Evolutionary conservation across 92 coral and sea anemone species (phyloP).

Genomic region (Porites cylindrica): DNA sequence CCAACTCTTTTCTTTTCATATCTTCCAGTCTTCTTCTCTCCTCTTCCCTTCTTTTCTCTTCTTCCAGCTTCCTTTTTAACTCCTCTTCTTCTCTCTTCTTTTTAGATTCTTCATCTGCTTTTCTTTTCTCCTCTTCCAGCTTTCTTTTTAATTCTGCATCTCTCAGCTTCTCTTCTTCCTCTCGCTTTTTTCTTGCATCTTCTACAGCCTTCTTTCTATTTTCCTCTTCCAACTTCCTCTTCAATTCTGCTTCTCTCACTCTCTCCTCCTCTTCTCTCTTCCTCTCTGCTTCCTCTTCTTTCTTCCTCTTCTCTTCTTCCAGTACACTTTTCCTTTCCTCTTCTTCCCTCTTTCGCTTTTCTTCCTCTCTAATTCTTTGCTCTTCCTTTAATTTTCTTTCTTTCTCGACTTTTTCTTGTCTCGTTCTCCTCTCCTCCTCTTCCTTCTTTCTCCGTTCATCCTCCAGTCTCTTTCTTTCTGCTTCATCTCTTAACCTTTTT

Average conservation of each 20-base stretch:
- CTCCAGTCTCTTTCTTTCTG: slow-evolving; percentile 52
- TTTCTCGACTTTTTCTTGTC: slow-evolving; percentile 35
- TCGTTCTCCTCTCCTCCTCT: slow-evolving; percentile 36
- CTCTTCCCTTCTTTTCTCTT: slow-evolving; percentile 26
- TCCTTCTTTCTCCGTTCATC: slow-evolving; percentile 49
- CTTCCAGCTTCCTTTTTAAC: background rate
- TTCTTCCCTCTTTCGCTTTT: background rate
- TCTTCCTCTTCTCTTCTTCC: background rate
- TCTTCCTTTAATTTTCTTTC: slow-evolving; percentile 35
- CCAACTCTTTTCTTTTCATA: slow-evolving; percentile 26
- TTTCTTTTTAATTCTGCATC: slow-evolving; percentile 20
- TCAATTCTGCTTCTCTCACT: background rate
- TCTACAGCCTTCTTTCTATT: background rate
- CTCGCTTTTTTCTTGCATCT: background rate
- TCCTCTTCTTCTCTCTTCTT: slow-evolving; percentile 14
- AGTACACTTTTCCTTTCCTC: background rate
- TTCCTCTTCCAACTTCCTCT: background rate
- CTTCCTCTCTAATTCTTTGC: slow-evolving; percentile 15
- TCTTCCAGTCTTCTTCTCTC: slow-evolving; percentile 28
- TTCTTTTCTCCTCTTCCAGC: slow-evolving; percentile 32
- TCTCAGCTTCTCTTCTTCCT: slow-evolving; percentile 1
- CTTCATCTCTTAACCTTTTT: slow-evolving; percentile 60
- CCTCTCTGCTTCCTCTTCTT: background rate
- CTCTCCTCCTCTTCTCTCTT: slow-evolving; percentile 5
- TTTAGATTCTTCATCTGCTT: slow-evolving; percentile 24